Conservation (phyloP, 2,113 vertebrate species). For the Corynorhinus townsendii region DNA sequence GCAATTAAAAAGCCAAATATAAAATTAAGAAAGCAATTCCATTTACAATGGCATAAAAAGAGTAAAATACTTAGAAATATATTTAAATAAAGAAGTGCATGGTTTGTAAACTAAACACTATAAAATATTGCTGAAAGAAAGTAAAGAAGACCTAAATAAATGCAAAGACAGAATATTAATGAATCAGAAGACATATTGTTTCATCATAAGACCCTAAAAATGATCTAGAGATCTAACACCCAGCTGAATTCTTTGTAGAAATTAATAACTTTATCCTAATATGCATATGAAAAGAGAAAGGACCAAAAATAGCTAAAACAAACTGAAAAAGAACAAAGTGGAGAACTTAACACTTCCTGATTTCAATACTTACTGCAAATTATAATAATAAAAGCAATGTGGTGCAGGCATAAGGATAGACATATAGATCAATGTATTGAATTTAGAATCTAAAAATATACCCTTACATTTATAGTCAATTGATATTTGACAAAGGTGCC, state of each 20-base stretch:
- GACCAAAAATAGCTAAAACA: background rate
- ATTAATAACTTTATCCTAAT: background rate
- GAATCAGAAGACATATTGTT: background rate
- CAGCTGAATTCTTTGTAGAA: background rate
- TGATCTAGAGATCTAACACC: background rate
- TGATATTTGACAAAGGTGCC: background rate
- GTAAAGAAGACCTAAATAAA: background rate
- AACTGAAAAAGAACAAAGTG: background rate
- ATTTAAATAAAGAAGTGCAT: background rate
- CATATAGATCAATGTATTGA: background rate
- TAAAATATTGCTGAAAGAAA: background rate
- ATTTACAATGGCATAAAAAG: background rate
- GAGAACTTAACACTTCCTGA: background rate
- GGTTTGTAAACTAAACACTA: background rate
- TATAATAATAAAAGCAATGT: background rate
- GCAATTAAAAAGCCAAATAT: conserved; percentile 7
- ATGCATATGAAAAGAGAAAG: background rate
- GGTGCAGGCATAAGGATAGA: background rate
- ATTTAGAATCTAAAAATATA: background rate
- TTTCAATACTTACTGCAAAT: background rate
- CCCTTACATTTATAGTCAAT: background rate
- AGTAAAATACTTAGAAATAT: background rate
- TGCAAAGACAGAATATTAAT: background rate
- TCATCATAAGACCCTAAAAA: background rate
- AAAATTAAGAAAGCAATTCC: background rate